A percentile compares a stretch with the other conserved stretches of the same genome.
phyloP scores from a whole-genome alignment of 2,797 vertebrate species.

The Parauchenoglanis punctatus region DNA sequence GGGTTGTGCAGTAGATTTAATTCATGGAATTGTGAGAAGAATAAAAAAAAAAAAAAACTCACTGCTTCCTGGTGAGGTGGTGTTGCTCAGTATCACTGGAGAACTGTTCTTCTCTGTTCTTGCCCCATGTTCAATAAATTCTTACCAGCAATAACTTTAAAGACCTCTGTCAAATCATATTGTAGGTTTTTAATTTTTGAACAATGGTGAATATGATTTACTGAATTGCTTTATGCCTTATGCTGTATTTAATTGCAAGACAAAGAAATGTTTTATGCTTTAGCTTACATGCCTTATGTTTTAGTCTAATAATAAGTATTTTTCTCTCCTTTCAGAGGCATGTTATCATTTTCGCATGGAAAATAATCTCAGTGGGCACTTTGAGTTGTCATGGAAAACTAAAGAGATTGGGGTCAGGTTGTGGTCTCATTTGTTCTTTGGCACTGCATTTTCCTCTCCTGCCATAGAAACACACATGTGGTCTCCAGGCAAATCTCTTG shows the following conservation, averaged over 20 bases:
- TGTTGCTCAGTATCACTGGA: not conserved
- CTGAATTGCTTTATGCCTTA: not conserved
- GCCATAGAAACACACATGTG: constrained; percentile 33
- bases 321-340: not conserved
- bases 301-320: not conserved
- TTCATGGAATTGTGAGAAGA: not conserved
- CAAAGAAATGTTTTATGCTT: not conserved
- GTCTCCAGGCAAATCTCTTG: not conserved
- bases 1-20: not conserved
- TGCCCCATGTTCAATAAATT: not conserved
- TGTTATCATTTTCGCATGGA: constrained; percentile 21
- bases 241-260: no score
- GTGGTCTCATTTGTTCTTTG: constrained; percentile 13
- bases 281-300: not conserved
- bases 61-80: not conserved
- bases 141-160: not conserved
- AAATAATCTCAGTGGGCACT: constrained; percentile 15
- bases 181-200: not conserved
- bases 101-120: not conserved
- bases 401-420: not conserved
- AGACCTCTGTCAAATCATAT: not conserved
- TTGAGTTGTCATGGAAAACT: constrained; percentile 40
- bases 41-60: not conserved
- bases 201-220: not conserved
- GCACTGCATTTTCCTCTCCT: constrained; percentile 9